phyloP scores from a whole-genome alignment of 2,888 invertebrate genomes.

The Trissoscelio sp. region DNA sequence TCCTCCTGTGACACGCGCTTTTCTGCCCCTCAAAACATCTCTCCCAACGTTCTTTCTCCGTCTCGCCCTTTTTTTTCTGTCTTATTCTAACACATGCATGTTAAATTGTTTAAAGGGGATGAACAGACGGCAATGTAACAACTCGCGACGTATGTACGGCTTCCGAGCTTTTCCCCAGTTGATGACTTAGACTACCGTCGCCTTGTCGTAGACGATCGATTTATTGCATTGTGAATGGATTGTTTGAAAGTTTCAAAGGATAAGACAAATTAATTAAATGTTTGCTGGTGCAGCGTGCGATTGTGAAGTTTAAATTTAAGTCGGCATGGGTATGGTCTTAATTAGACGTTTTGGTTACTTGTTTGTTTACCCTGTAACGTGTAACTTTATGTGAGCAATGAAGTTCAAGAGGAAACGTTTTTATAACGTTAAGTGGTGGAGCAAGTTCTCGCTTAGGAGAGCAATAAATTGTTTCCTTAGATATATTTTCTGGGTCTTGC shows the following conservation, averaged over 20 bases:
- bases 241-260: conserved; percentile 19
- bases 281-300: background rate
- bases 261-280: conserved; percentile 33
- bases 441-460: background rate
- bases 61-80: conserved; percentile 56
- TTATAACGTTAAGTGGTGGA: background rate
- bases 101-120: conserved; percentile 78
- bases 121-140: conserved; percentile 67
- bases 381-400: conserved; percentile 1
- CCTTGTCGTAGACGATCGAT: conserved; percentile 30
- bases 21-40: conserved; percentile 28
- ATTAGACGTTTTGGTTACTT: conserved; percentile 7
- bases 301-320: conserved; percentile 20
- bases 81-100: conserved; percentile 73
- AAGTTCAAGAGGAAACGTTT: background rate
- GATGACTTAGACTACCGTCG: conserved; percentile 7
- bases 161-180: conserved; percentile 7
- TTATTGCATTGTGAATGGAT: conserved; percentile 53
- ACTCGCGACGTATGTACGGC: conserved; percentile 36
- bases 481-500: no score
- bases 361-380: conserved; percentile 7
- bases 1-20: conserved; percentile 31
- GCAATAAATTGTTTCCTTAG: background rate
- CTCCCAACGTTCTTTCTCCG: conserved; percentile 25
- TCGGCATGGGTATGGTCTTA: background rate